Conservation (phyloP, 2,797 vertebrate species). For the Gymnodraco acuticeps region DNA sequence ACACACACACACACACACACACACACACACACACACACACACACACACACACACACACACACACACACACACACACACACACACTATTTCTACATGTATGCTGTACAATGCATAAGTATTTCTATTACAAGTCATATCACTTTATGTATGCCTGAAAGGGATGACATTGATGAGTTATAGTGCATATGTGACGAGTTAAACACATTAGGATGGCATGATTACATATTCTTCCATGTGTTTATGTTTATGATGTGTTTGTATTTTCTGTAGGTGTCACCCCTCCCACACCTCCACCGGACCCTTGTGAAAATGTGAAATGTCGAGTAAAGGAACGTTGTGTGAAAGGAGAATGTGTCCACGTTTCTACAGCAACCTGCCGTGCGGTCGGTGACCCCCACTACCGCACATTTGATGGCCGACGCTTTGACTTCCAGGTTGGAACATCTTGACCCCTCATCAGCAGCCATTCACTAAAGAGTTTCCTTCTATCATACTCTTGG, state of each 20-base stretch:
- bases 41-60: too few species aligned
- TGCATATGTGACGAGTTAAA: not conserved
- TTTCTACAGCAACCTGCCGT: constrained; percentile 38
- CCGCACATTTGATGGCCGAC: constrained; percentile 37
- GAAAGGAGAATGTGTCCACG: constrained; percentile 27
- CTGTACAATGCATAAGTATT: not conserved
- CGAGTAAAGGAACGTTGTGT: constrained; percentile 30
- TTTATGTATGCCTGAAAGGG: not conserved
- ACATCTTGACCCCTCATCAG: not conserved
- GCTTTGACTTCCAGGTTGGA: constrained; percentile 39
- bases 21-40: too few species aligned
- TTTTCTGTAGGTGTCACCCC: not conserved
- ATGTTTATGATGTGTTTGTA: not conserved
- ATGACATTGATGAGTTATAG: not conserved
- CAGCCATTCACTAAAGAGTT: not conserved
- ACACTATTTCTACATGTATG: not conserved
- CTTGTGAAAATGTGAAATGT: constrained; percentile 38
- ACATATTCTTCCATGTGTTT: not conserved
- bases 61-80: too few species aligned
- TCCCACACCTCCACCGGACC: constrained; percentile 4
- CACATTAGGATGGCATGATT: not conserved
- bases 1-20: too few species aligned
- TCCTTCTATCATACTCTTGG: too few species aligned
- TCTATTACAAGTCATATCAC: not conserved
- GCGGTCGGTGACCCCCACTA: constrained; percentile 48